Percentiles rank a stretch among this genome's conserved stretches.
phyloP scores from a whole-genome alignment of 1,140 invertebrate genomes.

The Calycopis cecrops region DNA sequence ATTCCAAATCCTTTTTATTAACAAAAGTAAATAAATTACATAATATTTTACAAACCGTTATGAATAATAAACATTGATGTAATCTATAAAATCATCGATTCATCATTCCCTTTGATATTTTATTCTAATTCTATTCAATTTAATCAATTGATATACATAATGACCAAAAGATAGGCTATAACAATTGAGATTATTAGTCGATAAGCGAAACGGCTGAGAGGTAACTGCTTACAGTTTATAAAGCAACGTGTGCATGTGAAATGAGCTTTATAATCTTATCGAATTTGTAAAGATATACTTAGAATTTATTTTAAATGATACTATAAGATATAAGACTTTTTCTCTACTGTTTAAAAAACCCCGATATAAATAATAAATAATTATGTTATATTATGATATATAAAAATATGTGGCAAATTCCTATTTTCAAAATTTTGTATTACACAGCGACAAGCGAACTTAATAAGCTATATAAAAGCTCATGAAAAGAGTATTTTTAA shows the following conservation, averaged over 20 bases:
- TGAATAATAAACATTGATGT: background rate
- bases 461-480: too few species aligned
- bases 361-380: too few species aligned
- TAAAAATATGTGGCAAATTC: too few species aligned
- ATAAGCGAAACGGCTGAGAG: conserved; percentile 30
- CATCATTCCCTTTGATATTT: conserved; percentile 12
- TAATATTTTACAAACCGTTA: background rate
- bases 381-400: too few species aligned
- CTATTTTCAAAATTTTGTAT: too few species aligned
- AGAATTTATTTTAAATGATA: background rate
- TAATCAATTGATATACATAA: conserved; percentile 28
- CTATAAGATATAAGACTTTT: too few species aligned
- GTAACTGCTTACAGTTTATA: conserved; percentile 11
- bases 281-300: background rate
- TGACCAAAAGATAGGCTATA: conserved; percentile 13
- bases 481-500: too few species aligned
- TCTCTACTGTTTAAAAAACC: too few species aligned
- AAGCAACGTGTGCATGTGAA: background rate
- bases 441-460: too few species aligned
- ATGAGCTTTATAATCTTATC: background rate
- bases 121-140: conserved; percentile 18
- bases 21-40: background rate
- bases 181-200: conserved; percentile 42
- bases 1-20: too few species aligned
- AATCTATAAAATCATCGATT: conserved; percentile 13